Evolutionary conservation across 1,140 invertebrate genomes (phyloP).

Genomic region (Hycleus phaleratus): DNA sequence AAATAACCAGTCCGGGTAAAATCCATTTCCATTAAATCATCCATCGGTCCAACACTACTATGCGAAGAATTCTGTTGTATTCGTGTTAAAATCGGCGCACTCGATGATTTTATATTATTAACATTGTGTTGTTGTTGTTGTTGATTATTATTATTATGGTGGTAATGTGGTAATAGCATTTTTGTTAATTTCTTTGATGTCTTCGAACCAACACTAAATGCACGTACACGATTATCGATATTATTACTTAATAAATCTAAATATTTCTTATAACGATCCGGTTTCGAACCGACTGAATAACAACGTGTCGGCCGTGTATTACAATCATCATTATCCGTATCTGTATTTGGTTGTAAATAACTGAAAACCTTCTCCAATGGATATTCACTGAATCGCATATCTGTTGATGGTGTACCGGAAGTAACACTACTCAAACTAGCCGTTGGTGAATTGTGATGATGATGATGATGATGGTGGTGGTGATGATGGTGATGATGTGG

Average conservation of each 20-base stretch:
- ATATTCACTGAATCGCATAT: conserved; percentile 53
- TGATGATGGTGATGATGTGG: conserved; percentile 33
- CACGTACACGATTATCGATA: conserved; percentile 48
- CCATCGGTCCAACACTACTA: conserved; percentile 58
- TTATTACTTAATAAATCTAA: conserved; percentile 34
- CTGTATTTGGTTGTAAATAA: conserved; percentile 51
- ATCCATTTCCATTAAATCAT: conserved; percentile 74
- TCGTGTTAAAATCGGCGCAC: conserved; percentile 50
- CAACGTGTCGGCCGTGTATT: conserved; percentile 61
- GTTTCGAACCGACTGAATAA: conserved; percentile 77
- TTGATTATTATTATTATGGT: conserved; percentile 18
- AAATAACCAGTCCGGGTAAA: conserved; percentile 48
- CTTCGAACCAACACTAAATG: conserved; percentile 63
- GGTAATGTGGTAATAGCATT: conserved; percentile 33
- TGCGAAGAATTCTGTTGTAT: conserved; percentile 42
- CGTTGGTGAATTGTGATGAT: conserved; percentile 49
- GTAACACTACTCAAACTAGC: conserved; percentile 63
- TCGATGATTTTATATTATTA: conserved; percentile 44
- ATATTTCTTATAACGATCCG: conserved; percentile 38
- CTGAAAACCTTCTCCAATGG: conserved; percentile 59
- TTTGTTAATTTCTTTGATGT: conserved; percentile 39
- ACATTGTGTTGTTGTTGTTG: conserved; percentile 30
- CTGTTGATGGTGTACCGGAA: conserved; percentile 61
- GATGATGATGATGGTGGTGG: conserved; percentile 40
- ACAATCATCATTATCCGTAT: conserved; percentile 41